Percentiles rank a stretch among this genome's conserved stretches.
Conservation (phyloP, 2,113 vertebrate species). For the Pycnonotus jocosus region DNA sequence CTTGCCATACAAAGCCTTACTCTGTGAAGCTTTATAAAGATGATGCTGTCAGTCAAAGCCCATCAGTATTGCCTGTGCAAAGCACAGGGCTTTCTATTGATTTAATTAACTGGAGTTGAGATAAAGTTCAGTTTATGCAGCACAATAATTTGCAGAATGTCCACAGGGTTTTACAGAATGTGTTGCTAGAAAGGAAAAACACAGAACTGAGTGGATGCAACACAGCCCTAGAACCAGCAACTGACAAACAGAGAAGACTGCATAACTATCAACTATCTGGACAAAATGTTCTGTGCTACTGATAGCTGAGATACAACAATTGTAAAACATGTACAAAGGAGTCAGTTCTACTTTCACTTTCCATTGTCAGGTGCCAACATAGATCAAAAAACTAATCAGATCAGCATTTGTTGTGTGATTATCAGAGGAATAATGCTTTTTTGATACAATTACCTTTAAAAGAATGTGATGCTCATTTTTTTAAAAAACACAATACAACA, state of each 20-base stretch:
- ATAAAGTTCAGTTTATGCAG: background rate
- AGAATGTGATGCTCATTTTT: background rate
- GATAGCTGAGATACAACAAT: background rate
- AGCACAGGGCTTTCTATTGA: background rate
- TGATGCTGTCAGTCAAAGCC: background rate
- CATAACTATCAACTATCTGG: background rate
- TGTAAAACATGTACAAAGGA: background rate
- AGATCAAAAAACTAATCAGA: background rate
- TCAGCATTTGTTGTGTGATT: background rate
- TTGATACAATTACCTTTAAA: background rate
- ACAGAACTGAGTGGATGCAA: background rate
- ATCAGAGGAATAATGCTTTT: background rate
- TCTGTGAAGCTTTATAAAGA: background rate
- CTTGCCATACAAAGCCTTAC: background rate
- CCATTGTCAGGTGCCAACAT: background rate
- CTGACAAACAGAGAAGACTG: background rate
- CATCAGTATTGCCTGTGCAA: constrained; percentile 1
- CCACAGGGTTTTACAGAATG: background rate
- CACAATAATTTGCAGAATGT: background rate
- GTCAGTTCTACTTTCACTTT: background rate
- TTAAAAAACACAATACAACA: background rate
- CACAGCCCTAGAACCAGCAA: background rate
- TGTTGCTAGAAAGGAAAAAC: background rate
- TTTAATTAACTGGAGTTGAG: constrained; percentile 35
- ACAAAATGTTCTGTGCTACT: background rate